Evolutionary conservation across 1,140 invertebrate genomes (phyloP), one percentile per base, ranked within the genome.

Genomic region (Aphaenogaster ashmeadi): DNA sequence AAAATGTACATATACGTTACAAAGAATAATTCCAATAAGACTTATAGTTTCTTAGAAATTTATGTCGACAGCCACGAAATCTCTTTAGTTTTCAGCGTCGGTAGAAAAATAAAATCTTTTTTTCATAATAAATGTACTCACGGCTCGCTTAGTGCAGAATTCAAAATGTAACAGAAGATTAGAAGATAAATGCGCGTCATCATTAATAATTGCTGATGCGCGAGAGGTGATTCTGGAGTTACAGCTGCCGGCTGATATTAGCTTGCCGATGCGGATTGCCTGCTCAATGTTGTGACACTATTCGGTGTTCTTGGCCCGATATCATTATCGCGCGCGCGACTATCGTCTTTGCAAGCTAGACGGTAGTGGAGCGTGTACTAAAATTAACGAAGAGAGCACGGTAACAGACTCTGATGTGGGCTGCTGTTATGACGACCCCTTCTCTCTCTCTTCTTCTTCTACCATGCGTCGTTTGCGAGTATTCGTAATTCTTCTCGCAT

Each of bases 231-330:
- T 36, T 18, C 41, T n/a, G 38, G n/a, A 44, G 27, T 58, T 18
- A 27, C 0, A 13, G 77, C 27, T 13, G 33, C 7, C 52, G 3
- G 33, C 33, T 36, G 60, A 67, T 50, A 66, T 38, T 64, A 44
- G 13, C 33, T 27, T 64, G 9, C 21, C 58, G 27, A 56, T 58
- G 38, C 15, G 9, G 27, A 33, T 47, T 50, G 27, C 4, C 18
- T 58, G 36, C 11, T 69, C 60, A 52, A 67, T 52, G 66, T 72
- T 71, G 47, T 72, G 79, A 58, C 67, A 72, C 41, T 83, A 27
- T 71, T 58, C 38, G 15, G 5, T 83, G 66, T 36, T 83, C 52
- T 83, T 83, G 79, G 67, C 66, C 79, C 52, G 38, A 72, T 81
- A 56, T 83, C 27, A 62, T 79, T 64, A 79, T 62, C 66, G 27